Evolutionary conservation across 1,140 invertebrate genomes (phyloP).

Genomic region (Camponotus vicinus): DNA sequence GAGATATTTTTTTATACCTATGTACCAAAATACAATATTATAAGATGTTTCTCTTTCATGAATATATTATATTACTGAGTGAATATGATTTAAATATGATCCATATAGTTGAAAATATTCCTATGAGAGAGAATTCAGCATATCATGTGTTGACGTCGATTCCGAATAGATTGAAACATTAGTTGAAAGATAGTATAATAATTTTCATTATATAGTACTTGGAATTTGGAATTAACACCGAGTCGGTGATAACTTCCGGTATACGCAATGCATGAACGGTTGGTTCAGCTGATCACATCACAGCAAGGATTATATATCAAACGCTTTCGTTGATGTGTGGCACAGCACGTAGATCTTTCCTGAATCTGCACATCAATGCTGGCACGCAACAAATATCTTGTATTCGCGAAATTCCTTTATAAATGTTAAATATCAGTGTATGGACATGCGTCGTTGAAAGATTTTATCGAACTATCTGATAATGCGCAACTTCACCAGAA

Average conservation of each 20-base stretch:
- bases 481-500: conserved; percentile 93
- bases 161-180: conserved; percentile 95
- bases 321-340: conserved; percentile 95
- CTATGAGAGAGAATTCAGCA: conserved; percentile 19
- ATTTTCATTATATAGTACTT: conserved; percentile 97
- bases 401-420: conserved; percentile 98
- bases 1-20: conserved; percentile 90
- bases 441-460: conserved; percentile 91
- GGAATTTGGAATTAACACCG: conserved; percentile 92
- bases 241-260: conserved; percentile 92
- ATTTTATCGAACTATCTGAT: conserved; percentile 94
- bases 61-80: not conserved
- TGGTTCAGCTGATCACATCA: conserved; percentile 92
- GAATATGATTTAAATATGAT: too few species aligned
- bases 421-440: conserved; percentile 95
- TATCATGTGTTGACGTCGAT: conserved; percentile 94
- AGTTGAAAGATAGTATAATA: conserved; percentile 95
- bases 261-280: conserved; percentile 93
- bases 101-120: not conserved
- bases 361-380: conserved; percentile 93
- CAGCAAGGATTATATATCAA: conserved; percentile 95
- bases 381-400: conserved; percentile 94
- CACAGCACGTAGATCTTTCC: conserved; percentile 91
- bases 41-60: not conserved
- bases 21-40: not conserved